phyloP scores from a whole-genome alignment of 2,113 vertebrate species.

The Gambusia affinis region DNA sequence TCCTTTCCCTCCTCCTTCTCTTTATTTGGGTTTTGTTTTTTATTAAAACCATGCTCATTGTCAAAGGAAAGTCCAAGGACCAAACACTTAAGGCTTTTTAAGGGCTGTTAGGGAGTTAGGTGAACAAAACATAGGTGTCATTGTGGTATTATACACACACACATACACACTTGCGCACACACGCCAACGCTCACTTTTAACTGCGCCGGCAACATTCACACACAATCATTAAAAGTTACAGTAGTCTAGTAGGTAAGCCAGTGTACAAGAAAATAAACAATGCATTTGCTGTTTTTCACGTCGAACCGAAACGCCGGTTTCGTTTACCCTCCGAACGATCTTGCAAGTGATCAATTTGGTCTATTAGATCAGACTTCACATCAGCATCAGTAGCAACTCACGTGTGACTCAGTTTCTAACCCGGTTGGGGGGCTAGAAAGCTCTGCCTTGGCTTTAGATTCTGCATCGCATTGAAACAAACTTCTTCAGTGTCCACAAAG shows the following conservation, averaged over 20 bases:
- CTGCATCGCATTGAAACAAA: constrained; percentile 58
- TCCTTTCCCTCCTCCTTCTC: constrained; percentile 70
- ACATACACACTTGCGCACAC: constrained; percentile 82
- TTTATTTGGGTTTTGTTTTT: constrained; percentile 77
- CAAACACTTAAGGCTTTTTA: constrained; percentile 97
- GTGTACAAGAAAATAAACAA: constrained; percentile 96
- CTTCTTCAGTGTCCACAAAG: constrained; percentile 48
- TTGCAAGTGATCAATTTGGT: constrained; percentile 95
- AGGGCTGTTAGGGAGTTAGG: constrained; percentile 85
- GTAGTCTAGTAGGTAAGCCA: constrained; percentile 98
- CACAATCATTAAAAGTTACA: constrained; percentile 93
- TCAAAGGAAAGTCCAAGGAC: constrained; percentile 90
- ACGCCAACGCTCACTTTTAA: constrained; percentile 74
- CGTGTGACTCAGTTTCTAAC: constrained; percentile 64
- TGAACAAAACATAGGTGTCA: constrained; percentile 83
- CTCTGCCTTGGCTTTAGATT: constrained; percentile 57
- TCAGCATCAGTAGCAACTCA: constrained; percentile 77
- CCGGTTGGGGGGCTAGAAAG: constrained; percentile 34
- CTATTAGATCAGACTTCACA: constrained; percentile 72
- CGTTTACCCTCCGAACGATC: constrained; percentile 83
- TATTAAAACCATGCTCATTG: constrained; percentile 86
- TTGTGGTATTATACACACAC: constrained; percentile 85
- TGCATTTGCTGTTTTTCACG: constrained; percentile 86
- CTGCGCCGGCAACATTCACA: constrained; percentile 84
- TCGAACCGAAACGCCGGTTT: constrained; percentile 67